phyloP scores from a whole-genome alignment of 2,113 vertebrate genomes.

The Baryphthengus martii region DNA sequence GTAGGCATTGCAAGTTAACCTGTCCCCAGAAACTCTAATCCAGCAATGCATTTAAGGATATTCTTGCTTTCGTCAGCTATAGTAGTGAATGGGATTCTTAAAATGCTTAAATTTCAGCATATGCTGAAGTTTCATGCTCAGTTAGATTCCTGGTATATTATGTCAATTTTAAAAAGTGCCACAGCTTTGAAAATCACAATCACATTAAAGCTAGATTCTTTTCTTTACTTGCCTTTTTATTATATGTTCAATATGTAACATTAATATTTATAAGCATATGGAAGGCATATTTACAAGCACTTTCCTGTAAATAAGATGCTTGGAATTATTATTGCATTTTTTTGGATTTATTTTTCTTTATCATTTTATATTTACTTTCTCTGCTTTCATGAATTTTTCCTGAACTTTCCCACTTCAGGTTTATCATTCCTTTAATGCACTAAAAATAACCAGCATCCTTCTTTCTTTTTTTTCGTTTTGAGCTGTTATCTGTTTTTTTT shows the following conservation, averaged over 20 bases:
- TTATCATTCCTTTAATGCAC: neutral
- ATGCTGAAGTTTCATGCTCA: slow-evolving; percentile 9
- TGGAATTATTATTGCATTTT: neutral
- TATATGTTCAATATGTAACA: slow-evolving; percentile 7
- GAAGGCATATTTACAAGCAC: slow-evolving; percentile 5
- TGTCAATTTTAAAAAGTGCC: neutral
- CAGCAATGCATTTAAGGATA: neutral
- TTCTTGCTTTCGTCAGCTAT: neutral
- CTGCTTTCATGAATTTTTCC: neutral
- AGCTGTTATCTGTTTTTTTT: neutral
- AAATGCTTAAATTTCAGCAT: neutral
- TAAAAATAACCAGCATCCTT: neutral
- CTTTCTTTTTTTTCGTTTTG: neutral
- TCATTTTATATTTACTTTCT: neutral
- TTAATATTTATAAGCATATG: slow-evolving; percentile 53
- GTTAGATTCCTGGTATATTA: slow-evolving; percentile 5
- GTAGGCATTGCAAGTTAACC: neutral
- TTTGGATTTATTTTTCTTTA: neutral
- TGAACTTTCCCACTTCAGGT: neutral
- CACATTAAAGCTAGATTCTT: slow-evolving; percentile 13
- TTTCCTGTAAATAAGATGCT: slow-evolving; percentile 4
- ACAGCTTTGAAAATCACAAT: slow-evolving; percentile 19
- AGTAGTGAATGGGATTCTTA: neutral
- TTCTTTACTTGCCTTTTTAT: neutral
- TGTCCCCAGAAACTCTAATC: neutral